Conservation (phyloP, 2,888 invertebrate species). For the Incurvaria masculella region DNA sequence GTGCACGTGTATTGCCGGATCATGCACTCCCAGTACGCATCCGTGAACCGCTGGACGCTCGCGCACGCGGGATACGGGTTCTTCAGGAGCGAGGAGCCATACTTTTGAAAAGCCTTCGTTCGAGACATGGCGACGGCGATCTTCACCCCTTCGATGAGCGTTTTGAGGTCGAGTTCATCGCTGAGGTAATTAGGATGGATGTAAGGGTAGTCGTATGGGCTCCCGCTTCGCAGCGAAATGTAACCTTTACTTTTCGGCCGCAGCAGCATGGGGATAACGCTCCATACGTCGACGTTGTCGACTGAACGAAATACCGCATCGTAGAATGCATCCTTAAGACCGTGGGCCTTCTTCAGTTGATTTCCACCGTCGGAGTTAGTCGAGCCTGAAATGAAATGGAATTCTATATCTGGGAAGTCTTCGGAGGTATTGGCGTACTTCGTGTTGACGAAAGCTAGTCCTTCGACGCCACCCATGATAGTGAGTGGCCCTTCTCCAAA, state of each 20-base stretch:
- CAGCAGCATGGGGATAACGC: constrained; percentile 78
- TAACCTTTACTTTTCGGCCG: constrained; percentile 82
- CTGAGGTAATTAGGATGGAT: constrained; percentile 91
- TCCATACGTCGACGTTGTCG: constrained; percentile 76
- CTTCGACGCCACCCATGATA: constrained; percentile 86
- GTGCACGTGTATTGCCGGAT: constrained; percentile 78
- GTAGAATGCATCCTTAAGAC: constrained; percentile 71
- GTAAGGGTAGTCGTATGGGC: constrained; percentile 84
- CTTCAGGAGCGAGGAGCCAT: constrained; percentile 68
- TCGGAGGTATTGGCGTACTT: constrained; percentile 75
- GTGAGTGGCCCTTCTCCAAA: constrained; percentile 82
- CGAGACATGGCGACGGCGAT: constrained; percentile 77
- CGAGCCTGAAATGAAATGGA: constrained; percentile 85
- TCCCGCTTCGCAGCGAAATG: constrained; percentile 75
- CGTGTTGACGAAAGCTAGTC: constrained; percentile 85
- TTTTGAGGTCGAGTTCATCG: constrained; percentile 75
- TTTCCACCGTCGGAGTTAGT: constrained; percentile 84
- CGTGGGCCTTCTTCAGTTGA: constrained; percentile 77
- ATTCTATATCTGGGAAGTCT: constrained; percentile 87
- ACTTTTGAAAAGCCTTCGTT: constrained; percentile 72
- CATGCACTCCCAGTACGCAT: constrained; percentile 86
- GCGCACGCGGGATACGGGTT: constrained; percentile 76
- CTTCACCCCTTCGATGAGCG: constrained; percentile 81
- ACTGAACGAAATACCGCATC: constrained; percentile 71
- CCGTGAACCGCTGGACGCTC: constrained; percentile 64